These are phyloP conservation scores for Helicoverpa armigera DNA, from an alignment of 1,140 invertebrate species.

Conservation along the genomic window DNA sequence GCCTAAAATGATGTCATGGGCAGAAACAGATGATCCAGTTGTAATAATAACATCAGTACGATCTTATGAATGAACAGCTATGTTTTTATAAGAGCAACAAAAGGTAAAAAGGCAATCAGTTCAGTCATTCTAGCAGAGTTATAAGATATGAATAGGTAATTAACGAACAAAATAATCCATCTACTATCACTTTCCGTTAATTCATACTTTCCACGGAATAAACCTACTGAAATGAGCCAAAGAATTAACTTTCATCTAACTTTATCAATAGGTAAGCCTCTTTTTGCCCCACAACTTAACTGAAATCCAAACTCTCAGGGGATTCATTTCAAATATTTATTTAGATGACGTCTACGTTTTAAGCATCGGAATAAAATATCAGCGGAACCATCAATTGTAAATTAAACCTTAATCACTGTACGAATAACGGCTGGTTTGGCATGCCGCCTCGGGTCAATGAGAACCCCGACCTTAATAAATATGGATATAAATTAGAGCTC, in stretches of 20 bases:
- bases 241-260: conserved; percentile 4
- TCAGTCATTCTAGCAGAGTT: too few relatives aligned
- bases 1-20: too few relatives aligned
- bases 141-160: too few relatives aligned
- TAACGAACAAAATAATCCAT: background rate
- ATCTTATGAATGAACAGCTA: too few relatives aligned
- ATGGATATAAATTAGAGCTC: conserved; percentile 68
- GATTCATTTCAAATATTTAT: conserved; percentile 66
- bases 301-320: conserved; percentile 52
- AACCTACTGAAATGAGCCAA: background rate
- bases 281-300: conserved; percentile 40
- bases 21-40: too few relatives aligned
- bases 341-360: conserved; percentile 60
- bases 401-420: conserved; percentile 62
- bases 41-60: too few relatives aligned
- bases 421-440: conserved; percentile 61
- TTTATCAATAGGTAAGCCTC: conserved; percentile 28
- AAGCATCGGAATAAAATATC: conserved; percentile 64
- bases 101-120: too few relatives aligned
- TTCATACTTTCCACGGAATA: background rate
- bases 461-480: conserved; percentile 63
- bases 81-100: too few relatives aligned
- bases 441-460: conserved; percentile 50
- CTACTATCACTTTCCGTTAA: too few relatives aligned
- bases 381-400: conserved; percentile 59